Evolutionary conservation across 2,113 vertebrate genomes (phyloP).

Genomic region (Phainopepla nitens): DNA sequence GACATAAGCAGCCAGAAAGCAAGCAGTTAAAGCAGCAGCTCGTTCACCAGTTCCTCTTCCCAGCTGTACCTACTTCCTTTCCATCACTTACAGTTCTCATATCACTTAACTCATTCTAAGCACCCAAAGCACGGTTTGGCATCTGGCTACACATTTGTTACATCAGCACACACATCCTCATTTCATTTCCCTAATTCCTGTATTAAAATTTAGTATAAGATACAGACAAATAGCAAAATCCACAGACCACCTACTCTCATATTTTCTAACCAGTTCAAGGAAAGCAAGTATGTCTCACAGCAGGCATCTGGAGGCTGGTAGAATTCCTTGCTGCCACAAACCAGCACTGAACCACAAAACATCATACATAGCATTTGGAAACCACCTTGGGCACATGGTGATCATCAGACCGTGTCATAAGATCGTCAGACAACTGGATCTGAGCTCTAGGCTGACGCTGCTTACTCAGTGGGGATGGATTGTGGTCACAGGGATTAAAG

Average conservation of each 20-base stretch:
- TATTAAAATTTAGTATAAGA: background rate
- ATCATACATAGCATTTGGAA: background rate
- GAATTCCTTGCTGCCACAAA: background rate
- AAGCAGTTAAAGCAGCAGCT: background rate
- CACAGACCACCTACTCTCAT: background rate
- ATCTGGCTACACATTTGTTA: background rate
- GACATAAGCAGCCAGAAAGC: background rate
- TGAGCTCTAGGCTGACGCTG: background rate
- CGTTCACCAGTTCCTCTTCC: slow-evolving; percentile 36
- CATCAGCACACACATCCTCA: slow-evolving; percentile 39
- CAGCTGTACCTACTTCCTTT: slow-evolving; percentile 19
- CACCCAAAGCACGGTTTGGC: background rate
- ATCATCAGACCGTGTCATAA: slow-evolving; percentile 1
- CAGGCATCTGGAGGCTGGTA: background rate
- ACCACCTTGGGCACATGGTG: background rate
- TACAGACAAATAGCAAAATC: background rate
- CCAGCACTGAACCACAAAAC: background rate
- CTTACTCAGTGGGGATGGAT: background rate
- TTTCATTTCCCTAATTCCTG: slow-evolving; percentile 42
- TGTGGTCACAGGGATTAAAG: background rate
- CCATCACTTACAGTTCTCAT: background rate
- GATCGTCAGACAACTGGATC: background rate
- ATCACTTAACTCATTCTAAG: background rate
- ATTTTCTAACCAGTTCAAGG: background rate
- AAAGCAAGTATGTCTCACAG: background rate